Evolutionary conservation across 2,113 vertebrate genomes (phyloP).

Genomic region (Sinocyclocheilus grahami): DNA sequence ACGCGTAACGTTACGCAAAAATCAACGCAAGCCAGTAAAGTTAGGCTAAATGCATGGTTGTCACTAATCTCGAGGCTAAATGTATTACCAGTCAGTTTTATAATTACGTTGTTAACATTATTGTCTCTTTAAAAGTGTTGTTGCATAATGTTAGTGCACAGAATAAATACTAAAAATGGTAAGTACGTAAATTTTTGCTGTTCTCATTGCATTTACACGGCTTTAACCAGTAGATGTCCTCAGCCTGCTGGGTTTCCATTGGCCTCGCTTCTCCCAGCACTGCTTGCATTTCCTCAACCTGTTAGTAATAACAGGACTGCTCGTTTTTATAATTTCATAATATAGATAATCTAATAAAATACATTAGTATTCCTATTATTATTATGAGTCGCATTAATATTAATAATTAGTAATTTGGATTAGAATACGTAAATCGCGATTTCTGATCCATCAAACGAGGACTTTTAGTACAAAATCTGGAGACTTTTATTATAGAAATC

Average conservation of each 20-base stretch:
- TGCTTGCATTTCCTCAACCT: not conserved
- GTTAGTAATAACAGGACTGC: not conserved
- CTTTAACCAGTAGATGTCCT: not conserved
- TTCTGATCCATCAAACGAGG: not conserved
- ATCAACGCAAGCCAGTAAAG: no score
- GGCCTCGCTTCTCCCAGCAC: not conserved
- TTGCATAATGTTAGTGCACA: not conserved
- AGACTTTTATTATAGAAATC: constrained; percentile 20
- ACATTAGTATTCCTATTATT: not conserved
- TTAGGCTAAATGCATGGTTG: not conserved
- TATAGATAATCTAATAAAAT: not conserved
- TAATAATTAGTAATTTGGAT: not conserved
- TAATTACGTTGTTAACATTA: not conserved
- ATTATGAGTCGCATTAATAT: not conserved
- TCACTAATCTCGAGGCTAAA: not conserved
- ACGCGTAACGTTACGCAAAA: no score
- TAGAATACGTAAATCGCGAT: not conserved
- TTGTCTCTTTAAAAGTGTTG: not conserved
- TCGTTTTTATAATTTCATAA: not conserved
- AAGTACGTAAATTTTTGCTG: not conserved
- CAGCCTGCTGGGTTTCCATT: not conserved
- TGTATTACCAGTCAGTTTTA: not conserved
- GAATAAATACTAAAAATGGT: not conserved
- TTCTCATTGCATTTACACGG: not conserved
- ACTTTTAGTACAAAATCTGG: not conserved